A percentile compares a stretch with the other conserved stretches of the same genome.
phyloP scores from a whole-genome alignment of 2,888 invertebrate genomes.

The Onchidella celtica region DNA sequence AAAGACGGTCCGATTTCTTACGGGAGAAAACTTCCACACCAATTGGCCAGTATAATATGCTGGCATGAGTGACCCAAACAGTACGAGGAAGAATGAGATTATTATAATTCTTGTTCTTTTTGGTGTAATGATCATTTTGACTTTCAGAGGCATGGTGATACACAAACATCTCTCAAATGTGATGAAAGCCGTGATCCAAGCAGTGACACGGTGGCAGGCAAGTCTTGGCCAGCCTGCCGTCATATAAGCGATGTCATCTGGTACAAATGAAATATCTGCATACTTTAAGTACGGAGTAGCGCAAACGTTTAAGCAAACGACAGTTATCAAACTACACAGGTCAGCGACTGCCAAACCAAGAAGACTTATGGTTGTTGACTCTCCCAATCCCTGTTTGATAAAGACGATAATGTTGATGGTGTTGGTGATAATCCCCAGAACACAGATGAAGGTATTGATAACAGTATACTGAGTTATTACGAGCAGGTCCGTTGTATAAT shows the following conservation, averaged over 20 bases:
- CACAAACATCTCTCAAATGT: slow-evolving; percentile 30
- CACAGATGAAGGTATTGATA: neutral
- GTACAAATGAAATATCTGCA: slow-evolving; percentile 11
- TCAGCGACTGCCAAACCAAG: slow-evolving; percentile 20
- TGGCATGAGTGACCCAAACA: neutral
- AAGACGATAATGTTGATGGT: too few relatives aligned
- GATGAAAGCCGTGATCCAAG: slow-evolving; percentile 36
- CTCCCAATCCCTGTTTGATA: too few relatives aligned
- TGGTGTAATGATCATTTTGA: neutral
- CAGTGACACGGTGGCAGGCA: neutral
- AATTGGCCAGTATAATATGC: too few relatives aligned
- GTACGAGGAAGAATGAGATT: neutral
- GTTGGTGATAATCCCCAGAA: too few relatives aligned
- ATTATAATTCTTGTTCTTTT: neutral
- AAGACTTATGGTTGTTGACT: too few relatives aligned
- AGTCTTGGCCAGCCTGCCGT: slow-evolving; percentile 3
- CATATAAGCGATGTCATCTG: slow-evolving; percentile 2
- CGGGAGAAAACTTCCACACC: neutral
- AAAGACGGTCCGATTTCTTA: neutral
- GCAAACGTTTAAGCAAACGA: slow-evolving; percentile 21
- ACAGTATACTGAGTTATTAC: too few relatives aligned
- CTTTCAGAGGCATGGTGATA: slow-evolving; percentile 19
- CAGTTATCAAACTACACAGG: neutral
- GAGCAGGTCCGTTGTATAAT: too few relatives aligned
- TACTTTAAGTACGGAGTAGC: slow-evolving; percentile 9